A percentile compares a stretch with the other conserved stretches of the same genome.
These are phyloP conservation scores for Varecia variegata DNA, from an alignment of 2,797 vertebrate species.

Conservation along the genomic window DNA sequence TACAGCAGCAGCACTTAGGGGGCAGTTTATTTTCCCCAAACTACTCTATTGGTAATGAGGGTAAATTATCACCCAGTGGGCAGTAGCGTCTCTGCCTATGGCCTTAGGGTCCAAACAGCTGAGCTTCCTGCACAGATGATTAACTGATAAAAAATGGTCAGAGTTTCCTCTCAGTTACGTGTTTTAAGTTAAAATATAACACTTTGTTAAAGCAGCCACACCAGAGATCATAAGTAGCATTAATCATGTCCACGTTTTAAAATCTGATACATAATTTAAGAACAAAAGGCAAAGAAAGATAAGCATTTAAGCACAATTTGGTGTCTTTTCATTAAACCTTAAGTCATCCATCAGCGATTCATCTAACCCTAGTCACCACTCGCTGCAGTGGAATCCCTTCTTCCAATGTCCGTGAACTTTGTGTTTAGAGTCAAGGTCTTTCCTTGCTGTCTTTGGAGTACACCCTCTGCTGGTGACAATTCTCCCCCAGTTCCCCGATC, in stretches of 20 bases:
- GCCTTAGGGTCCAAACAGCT: constrained; percentile 23
- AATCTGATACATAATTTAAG: constrained; percentile 78
- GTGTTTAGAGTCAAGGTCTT: background rate
- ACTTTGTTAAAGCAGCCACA: constrained; percentile 65
- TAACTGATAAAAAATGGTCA: constrained; percentile 44
- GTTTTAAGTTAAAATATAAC: constrained; percentile 70
- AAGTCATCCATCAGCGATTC: constrained; percentile 55
- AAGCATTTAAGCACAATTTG: constrained; percentile 70
- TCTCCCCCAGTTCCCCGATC: background rate
- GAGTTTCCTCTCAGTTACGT: constrained; percentile 18
- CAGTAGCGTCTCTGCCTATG: background rate
- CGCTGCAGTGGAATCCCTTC: background rate
- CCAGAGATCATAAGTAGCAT: constrained; percentile 63
- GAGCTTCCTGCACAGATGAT: background rate
- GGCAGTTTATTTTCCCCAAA: background rate
- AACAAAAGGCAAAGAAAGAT: constrained; percentile 72
- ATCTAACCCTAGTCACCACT: background rate
- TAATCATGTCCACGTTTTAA: constrained; percentile 76
- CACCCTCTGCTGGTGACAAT: background rate
- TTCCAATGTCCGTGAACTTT: background rate
- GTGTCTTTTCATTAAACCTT: constrained; percentile 72
- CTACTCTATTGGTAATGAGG: background rate
- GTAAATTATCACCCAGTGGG: background rate
- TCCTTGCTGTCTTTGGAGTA: background rate
- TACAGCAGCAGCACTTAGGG: background rate